Percentiles rank a stretch among this genome's conserved stretches.
These are phyloP conservation scores for Eilema sororculum DNA, from an alignment of 2,888 invertebrate genomes.

Conservation along the genomic window DNA sequence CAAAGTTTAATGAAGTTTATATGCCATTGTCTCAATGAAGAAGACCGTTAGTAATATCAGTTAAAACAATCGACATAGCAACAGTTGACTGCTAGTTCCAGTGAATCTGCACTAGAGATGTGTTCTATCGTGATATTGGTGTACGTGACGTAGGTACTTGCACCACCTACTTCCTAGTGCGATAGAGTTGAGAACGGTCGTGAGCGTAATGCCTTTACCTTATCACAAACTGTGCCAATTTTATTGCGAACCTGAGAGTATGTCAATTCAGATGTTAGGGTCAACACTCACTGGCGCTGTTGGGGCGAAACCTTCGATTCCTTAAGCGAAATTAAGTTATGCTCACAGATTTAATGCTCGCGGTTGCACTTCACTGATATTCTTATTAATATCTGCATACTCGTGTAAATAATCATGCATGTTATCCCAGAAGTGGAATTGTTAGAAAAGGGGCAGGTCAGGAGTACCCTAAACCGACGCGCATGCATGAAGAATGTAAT, in stretches of 20 bases:
- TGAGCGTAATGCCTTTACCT: slow-evolving; percentile 10
- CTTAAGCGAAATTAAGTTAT: neutral
- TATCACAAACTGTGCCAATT: slow-evolving; percentile 6
- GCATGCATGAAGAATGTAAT: too few relatives aligned
- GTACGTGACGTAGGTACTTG: slow-evolving; percentile 10
- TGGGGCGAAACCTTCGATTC: neutral
- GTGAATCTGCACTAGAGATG: neutral
- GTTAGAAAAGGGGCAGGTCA: too few relatives aligned
- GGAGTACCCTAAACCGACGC: too few relatives aligned
- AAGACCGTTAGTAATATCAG: neutral
- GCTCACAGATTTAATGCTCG: neutral
- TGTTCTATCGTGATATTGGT: slow-evolving; percentile 4
- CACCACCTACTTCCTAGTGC: slow-evolving; percentile 5
- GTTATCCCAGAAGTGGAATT: neutral
- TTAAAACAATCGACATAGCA: neutral
- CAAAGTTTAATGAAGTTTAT: too few relatives aligned
- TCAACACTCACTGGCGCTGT: neutral
- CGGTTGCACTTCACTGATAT: neutral
- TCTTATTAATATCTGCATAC: neutral
- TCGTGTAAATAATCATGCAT: neutral
- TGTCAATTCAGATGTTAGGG: slow-evolving; percentile 2
- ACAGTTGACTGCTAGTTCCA: neutral
- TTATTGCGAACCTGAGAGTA: slow-evolving; percentile 6
- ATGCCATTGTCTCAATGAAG: too few relatives aligned
- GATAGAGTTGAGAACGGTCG: slow-evolving; percentile 11